Evolutionary conservation across 2,113 vertebrate species (phyloP).

Genomic region (Pterocles orientalis): DNA sequence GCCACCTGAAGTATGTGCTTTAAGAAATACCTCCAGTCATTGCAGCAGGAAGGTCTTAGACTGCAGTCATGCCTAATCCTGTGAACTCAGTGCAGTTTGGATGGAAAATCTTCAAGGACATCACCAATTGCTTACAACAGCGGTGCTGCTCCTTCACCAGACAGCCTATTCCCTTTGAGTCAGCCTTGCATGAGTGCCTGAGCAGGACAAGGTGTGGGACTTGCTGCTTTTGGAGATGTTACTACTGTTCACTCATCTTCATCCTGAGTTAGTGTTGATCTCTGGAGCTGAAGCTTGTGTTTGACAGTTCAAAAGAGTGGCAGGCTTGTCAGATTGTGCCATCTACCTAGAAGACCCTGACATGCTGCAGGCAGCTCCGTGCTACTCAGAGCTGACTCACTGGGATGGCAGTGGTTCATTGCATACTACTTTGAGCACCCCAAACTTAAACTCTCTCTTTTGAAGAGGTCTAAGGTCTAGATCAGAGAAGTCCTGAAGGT

Average conservation of each 20-base stretch:
- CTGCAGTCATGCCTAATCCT: neutral
- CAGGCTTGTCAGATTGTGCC: neutral
- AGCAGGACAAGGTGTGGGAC: neutral
- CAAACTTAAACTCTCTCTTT: neutral
- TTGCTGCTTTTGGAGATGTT: neutral
- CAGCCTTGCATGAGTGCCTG: neutral
- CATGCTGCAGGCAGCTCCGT: neutral
- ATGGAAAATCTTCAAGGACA: neutral
- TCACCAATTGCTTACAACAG: neutral
- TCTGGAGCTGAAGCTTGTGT: neutral
- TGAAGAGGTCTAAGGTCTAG: neutral
- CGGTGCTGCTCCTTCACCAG: neutral
- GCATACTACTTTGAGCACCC: neutral
- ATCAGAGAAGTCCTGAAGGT: neutral
- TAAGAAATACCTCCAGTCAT: neutral
- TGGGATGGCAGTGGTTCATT: neutral
- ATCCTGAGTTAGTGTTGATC: neutral
- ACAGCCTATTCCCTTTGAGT: neutral
- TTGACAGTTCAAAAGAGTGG: neutral
- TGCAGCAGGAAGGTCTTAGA: neutral
- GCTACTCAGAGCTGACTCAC: neutral
- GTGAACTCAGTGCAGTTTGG: neutral
- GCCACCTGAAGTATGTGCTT: neutral
- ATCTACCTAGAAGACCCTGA: neutral
- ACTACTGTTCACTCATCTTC: neutral